phyloP scores from a whole-genome alignment of 1,140 invertebrate species.

The Diorhabda carinulata region DNA sequence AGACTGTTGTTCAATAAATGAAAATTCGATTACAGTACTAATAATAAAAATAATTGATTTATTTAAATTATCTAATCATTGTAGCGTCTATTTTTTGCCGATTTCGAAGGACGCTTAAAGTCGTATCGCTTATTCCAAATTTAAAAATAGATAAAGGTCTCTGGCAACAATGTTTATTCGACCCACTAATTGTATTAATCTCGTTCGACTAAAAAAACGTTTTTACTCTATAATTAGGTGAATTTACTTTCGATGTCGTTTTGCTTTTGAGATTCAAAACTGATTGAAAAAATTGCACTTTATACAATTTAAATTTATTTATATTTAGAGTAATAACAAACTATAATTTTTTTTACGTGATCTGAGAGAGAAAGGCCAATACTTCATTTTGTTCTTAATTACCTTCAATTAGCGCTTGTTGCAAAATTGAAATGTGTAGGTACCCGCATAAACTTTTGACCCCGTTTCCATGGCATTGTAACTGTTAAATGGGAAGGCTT shows the following conservation, averaged over 20 bases:
- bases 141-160: constrained; percentile 1
- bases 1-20: neutral
- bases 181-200: no score
- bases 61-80: neutral
- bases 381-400: neutral
- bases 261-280: no score
- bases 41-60: neutral
- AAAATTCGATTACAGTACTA: neutral
- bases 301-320: no score
- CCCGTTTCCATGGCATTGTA: constrained; percentile 7
- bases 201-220: no score
- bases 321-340: no score
- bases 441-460: constrained; percentile 1
- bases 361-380: neutral
- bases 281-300: no score
- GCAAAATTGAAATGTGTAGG: constrained; percentile 9
- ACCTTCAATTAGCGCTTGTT: neutral
- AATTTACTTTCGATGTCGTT: no score
- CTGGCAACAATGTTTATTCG: neutral
- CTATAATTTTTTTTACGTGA: neutral
- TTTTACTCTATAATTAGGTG: no score
- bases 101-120: neutral
- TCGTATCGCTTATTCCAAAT: neutral
- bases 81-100: neutral
- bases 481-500: constrained; percentile 1